phyloP scores from a whole-genome alignment of 2,888 invertebrate genomes.

The Chalcosyrphus nemorum region DNA sequence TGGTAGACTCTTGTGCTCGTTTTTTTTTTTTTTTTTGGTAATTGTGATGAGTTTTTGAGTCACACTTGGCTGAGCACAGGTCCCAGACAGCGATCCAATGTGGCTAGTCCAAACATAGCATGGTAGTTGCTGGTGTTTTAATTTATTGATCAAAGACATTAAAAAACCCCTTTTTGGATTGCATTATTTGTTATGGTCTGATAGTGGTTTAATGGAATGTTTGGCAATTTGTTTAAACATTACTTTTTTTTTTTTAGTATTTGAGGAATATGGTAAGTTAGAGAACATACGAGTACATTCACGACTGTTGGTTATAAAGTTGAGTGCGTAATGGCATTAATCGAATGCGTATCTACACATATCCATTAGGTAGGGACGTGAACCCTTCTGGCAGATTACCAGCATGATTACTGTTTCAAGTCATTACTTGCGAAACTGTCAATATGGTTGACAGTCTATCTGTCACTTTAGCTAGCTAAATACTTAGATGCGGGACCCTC shows the following conservation, averaged over 20 bases:
- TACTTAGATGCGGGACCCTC: background rate
- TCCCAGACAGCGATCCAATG: slow-evolving; percentile 16
- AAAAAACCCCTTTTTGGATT: slow-evolving; percentile 3
- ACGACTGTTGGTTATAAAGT: background rate
- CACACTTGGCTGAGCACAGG: slow-evolving; percentile 51
- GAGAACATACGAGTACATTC: too few relatives aligned
- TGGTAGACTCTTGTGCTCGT: slow-evolving; percentile 41
- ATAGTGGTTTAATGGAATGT: slow-evolving; percentile 18
- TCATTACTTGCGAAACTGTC: too few relatives aligned
- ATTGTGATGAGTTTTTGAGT: slow-evolving; percentile 51
- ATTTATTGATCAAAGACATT: background rate
- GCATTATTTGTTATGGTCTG: slow-evolving; percentile 6
- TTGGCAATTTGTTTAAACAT: slow-evolving; percentile 15
- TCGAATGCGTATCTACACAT: too few relatives aligned
- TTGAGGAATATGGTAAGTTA: background rate
- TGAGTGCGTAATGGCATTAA: background rate
- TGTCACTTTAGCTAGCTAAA: background rate
- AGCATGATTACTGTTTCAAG: background rate
- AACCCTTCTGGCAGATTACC: background rate
- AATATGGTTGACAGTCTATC: too few relatives aligned
- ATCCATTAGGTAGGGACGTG: too few relatives aligned
- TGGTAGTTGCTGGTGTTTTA: slow-evolving; percentile 16
- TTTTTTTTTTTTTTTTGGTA: slow-evolving; percentile 35
- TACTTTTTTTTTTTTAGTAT: background rate
- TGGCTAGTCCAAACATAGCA: too few relatives aligned